A percentile compares a stretch with the other conserved stretches of the same genome.
Evolutionary conservation across 2,888 invertebrate genomes (phyloP).

Genomic region (Phortica magna): DNA sequence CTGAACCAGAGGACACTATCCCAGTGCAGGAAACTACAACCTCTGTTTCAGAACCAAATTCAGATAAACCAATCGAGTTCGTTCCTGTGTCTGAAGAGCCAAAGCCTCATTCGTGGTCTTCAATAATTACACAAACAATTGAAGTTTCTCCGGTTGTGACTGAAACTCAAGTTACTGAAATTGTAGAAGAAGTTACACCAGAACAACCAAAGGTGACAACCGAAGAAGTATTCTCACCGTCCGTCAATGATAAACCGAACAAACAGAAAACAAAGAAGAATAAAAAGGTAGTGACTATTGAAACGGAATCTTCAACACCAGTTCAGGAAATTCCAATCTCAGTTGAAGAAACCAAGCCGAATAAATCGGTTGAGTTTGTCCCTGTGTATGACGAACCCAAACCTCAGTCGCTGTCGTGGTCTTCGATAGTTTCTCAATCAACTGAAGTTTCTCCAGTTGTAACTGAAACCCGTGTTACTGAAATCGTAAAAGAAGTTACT

Average conservation of each 20-base stretch:
- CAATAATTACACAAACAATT: conserved; percentile 40
- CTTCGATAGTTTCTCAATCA: conserved; percentile 46
- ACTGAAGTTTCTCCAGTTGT: too few relatives aligned
- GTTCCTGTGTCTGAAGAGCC: conserved; percentile 3
- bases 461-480: neutral
- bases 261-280: conserved; percentile 33
- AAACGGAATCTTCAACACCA: neutral
- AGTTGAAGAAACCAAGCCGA: neutral
- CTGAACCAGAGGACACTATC: neutral
- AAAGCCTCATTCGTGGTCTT: conserved; percentile 49
- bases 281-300: neutral
- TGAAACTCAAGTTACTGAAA: neutral
- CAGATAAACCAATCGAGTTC: neutral
- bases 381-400: neutral
- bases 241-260: conserved; percentile 39
- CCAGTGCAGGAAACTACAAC: neutral
- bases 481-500: neutral
- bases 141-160: neutral
- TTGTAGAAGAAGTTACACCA: neutral
- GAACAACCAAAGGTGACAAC: neutral
- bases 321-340: neutral
- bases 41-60: neutral
- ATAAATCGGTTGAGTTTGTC: neutral
- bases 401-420: conserved; percentile 46
- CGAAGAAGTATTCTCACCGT: conserved; percentile 16